Conservation (phyloP, 2,797 vertebrate genomes). For the Novumbra hubbsi region DNA sequence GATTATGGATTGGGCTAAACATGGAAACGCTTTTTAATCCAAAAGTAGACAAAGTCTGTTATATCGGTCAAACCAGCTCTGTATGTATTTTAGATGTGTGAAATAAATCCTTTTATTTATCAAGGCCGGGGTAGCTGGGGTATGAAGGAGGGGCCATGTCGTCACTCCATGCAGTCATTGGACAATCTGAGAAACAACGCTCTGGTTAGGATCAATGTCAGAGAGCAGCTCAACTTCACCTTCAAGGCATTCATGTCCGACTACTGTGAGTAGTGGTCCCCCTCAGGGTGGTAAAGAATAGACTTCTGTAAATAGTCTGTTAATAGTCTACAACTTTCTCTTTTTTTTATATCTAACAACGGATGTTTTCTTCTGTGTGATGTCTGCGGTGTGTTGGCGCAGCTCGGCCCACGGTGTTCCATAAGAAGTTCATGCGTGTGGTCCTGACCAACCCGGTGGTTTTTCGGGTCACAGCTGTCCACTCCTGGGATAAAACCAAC, state of each 20-base stretch:
- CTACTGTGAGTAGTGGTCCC: slow-evolving; percentile 17
- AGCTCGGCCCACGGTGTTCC: slow-evolving; percentile 1
- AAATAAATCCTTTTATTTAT: background rate
- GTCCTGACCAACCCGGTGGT: slow-evolving; percentile 21
- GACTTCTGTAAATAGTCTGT: background rate
- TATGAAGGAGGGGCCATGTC: slow-evolving; percentile 20
- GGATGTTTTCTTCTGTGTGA: background rate
- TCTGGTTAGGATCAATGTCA: slow-evolving; percentile 22
- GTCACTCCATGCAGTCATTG: slow-evolving; percentile 20
- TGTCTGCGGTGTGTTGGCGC: slow-evolving; percentile 2
- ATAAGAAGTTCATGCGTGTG: slow-evolving; percentile 29
- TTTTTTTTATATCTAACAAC: background rate
- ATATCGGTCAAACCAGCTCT: background rate
- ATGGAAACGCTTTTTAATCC: background rate
- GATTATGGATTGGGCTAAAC: background rate
- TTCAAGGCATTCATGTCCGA: slow-evolving; percentile 23
- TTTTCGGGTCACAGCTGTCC: slow-evolving; percentile 18
- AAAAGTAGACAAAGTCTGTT: background rate
- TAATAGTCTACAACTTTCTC: background rate
- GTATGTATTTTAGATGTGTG: background rate
- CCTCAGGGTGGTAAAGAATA: background rate
- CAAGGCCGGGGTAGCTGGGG: background rate
- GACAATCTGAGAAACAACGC: slow-evolving; percentile 11
- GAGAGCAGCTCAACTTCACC: slow-evolving; percentile 20
- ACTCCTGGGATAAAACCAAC: slow-evolving; percentile 23